phyloP scores from a whole-genome alignment of 2,797 vertebrate genomes.

The Simalia tracyae region DNA sequence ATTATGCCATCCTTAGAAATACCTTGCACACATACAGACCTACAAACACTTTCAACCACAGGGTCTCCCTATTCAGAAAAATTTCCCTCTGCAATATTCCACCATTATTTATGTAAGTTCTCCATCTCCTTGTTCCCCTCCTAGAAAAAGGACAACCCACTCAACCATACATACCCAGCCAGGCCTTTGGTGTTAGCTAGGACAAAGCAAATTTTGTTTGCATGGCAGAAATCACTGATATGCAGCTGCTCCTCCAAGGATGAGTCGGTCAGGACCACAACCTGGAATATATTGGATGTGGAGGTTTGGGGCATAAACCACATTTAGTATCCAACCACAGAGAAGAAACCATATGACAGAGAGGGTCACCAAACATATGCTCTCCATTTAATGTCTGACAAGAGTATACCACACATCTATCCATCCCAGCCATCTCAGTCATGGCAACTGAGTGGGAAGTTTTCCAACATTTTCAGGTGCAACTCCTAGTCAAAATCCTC shows the following conservation, averaged over 20 bases:
- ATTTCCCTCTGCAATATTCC: neutral
- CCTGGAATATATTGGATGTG: constrained; percentile 65
- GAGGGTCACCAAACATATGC: neutral
- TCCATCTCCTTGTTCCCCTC: neutral
- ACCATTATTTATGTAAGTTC: neutral
- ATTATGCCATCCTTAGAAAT: neutral
- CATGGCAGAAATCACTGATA: constrained; percentile 81
- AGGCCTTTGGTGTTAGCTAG: constrained; percentile 85
- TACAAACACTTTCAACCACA: accelerated
- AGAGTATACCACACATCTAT: neutral
- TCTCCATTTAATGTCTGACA: neutral
- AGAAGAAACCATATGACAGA: neutral
- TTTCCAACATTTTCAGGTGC: neutral
- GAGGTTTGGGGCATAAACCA: neutral
- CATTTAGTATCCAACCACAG: neutral
- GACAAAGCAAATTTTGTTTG: constrained; percentile 75
- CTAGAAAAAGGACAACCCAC: neutral
- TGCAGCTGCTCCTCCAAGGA: constrained; percentile 82
- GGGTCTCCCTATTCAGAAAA: neutral
- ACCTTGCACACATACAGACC: neutral
- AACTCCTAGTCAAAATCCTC: neutral
- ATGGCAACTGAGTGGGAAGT: neutral
- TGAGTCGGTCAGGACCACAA: constrained; percentile 87
- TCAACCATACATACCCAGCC: constrained; percentile 78
- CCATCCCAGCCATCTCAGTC: neutral